Percentiles rank a stretch among this genome's conserved stretches.
These are phyloP conservation scores for Alcis repandata DNA, from an alignment of 2,888 invertebrate genomes.

Conservation along the genomic window DNA sequence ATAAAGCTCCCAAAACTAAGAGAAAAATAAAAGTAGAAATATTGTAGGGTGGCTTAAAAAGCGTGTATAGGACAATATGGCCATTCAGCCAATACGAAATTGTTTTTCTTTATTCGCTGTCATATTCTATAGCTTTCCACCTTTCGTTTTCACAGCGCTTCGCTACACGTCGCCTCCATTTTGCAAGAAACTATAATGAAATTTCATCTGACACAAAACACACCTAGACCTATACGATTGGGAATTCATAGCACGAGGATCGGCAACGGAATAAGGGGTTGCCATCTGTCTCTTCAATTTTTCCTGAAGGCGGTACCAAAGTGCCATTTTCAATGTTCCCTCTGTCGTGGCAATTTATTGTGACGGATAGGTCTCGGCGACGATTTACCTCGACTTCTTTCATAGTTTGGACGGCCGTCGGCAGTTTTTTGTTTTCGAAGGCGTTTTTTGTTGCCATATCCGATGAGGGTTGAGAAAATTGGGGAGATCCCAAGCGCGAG, in stretches of 20 bases:
- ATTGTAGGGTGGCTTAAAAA: too few relatives aligned
- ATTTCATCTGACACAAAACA: constrained; percentile 37
- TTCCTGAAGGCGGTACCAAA: constrained; percentile 43
- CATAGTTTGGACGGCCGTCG: constrained; percentile 26
- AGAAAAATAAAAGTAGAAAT: too few relatives aligned
- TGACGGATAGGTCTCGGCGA: constrained; percentile 60
- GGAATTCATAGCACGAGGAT: constrained; percentile 44
- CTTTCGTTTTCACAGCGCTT: constrained; percentile 21
- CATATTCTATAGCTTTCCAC: constrained; percentile 21
- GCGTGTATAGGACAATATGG: neutral
- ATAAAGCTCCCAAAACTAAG: too few relatives aligned
- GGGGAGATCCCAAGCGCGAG: constrained; percentile 6
- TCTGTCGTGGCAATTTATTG: constrained; percentile 71
- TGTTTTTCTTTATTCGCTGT: constrained; percentile 13
- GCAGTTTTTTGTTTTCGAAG: constrained; percentile 29
- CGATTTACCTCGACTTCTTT: constrained; percentile 35
- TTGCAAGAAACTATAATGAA: constrained; percentile 36
- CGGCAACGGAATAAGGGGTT: constrained; percentile 43
- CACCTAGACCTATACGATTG: constrained; percentile 37
- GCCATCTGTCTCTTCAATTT: constrained; percentile 52
- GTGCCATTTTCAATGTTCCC: constrained; percentile 60
- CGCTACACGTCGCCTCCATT: constrained; percentile 26
- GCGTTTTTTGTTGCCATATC: constrained; percentile 29
- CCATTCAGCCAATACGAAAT: neutral
- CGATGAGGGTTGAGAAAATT: constrained; percentile 28